Evolutionary conservation across 2,113 vertebrate genomes (phyloP).

Genomic region (Xenus cinereus): DNA sequence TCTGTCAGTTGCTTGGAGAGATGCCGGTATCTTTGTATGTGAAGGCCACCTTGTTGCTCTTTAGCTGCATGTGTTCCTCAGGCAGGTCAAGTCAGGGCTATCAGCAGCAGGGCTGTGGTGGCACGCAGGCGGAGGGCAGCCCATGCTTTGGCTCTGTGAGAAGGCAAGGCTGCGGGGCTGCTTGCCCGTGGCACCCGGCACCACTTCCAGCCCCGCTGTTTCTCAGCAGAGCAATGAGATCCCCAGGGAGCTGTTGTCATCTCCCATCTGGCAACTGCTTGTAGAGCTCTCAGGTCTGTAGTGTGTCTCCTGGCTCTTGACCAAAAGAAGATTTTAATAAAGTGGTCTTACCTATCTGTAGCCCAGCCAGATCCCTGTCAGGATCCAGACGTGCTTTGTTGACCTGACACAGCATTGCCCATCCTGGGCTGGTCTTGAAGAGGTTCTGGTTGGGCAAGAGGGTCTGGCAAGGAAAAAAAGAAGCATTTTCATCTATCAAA

Average conservation of each 20-base stretch:
- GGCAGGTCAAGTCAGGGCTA: neutral
- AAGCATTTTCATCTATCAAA: neutral
- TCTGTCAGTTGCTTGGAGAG: neutral
- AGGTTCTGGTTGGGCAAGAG: neutral
- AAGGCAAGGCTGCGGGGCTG: neutral
- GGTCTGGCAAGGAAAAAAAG: neutral
- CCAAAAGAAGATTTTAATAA: neutral
- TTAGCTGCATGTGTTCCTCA: neutral
- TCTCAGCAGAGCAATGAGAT: neutral
- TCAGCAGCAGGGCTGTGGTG: neutral
- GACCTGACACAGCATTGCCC: neutral
- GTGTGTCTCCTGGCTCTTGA: neutral
- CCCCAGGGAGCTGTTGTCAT: neutral
- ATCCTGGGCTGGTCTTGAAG: neutral
- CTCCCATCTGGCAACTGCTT: neutral
- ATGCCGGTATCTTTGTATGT: neutral
- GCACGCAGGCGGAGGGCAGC: neutral
- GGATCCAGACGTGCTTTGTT: neutral
- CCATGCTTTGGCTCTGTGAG: neutral
- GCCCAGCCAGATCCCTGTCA: neutral
- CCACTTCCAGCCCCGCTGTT: neutral
- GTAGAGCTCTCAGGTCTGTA: neutral
- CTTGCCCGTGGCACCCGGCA: rapidly evolving
- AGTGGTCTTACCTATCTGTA: neutral
- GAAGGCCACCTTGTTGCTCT: neutral